Evolutionary conservation across 2,888 invertebrate genomes (phyloP).

Genomic region (Agrotis exclamationis): DNA sequence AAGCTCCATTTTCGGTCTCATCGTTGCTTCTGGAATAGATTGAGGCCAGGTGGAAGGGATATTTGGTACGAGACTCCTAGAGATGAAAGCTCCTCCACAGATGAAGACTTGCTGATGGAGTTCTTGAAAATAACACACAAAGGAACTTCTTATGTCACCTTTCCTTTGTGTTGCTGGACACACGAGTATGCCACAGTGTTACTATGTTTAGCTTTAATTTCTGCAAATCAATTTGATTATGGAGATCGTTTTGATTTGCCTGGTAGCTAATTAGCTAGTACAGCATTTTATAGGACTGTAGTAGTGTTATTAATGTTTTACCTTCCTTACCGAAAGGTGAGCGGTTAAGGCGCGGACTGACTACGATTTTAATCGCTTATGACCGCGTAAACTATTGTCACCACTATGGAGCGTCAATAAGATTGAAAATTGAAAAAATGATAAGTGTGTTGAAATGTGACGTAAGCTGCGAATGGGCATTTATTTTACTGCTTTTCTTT

Average conservation of each 20-base stretch:
- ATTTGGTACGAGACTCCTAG: too few relatives aligned
- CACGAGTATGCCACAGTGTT: conserved; percentile 25
- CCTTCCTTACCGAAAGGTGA: conserved; percentile 22
- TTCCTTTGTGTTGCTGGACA: conserved; percentile 3
- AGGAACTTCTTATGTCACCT: conserved; percentile 9
- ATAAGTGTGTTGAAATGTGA: too few relatives aligned
- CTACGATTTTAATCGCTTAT: too few relatives aligned
- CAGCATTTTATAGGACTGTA: not conserved
- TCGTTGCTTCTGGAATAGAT: not conserved
- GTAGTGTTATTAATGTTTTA: conserved; percentile 7
- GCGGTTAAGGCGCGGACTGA: too few relatives aligned
- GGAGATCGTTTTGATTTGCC: conserved; percentile 51
- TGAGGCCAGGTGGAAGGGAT: not conserved
- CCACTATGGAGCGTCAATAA: too few relatives aligned
- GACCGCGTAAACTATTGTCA: too few relatives aligned
- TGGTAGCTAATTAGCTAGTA: conserved; percentile 21
- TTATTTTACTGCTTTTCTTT: too few relatives aligned
- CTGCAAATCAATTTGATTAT: conserved; percentile 49
- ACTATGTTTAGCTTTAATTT: conserved; percentile 47
- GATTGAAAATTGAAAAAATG: too few relatives aligned
- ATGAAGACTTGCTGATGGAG: not conserved
- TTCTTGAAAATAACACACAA: not conserved
- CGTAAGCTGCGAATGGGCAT: too few relatives aligned
- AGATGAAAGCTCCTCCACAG: too few relatives aligned
- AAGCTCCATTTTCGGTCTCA: too few relatives aligned